phyloP scores from a whole-genome alignment of 2,888 invertebrate genomes.

The Drosophila ezoana region DNA sequence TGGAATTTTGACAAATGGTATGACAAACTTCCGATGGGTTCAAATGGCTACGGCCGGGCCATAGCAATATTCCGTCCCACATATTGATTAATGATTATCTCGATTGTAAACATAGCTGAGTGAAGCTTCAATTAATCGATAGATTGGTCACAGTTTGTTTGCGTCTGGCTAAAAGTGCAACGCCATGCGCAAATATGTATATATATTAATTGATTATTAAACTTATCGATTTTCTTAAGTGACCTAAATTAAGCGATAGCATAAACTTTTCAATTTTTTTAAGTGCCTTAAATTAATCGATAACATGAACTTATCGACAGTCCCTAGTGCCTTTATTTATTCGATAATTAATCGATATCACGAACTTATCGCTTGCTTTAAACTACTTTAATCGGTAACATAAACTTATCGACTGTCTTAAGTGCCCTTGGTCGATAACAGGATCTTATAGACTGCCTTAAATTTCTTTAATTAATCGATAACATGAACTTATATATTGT shows the following conservation, averaged over 20 bases:
- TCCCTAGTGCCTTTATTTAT: too few species aligned
- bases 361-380: background rate
- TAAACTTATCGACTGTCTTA: too few species aligned
- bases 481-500: too few species aligned
- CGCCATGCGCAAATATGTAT: background rate
- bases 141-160: background rate
- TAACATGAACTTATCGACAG: too few species aligned
- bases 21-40: slow-evolving; percentile 34
- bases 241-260: too few species aligned
- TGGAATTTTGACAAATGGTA: slow-evolving; percentile 60
- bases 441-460: too few species aligned
- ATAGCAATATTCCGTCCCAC: slow-evolving; percentile 5
- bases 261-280: background rate
- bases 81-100: slow-evolving; percentile 50
- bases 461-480: too few species aligned
- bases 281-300: background rate
- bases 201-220: background rate
- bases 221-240: background rate
- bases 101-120: slow-evolving; percentile 7
- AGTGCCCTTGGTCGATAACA: too few species aligned
- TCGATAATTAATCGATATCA: background rate
- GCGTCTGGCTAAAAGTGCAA: background rate
- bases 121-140: slow-evolving; percentile 34
- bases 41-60: slow-evolving; percentile 2
- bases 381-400: background rate